Evolutionary conservation across 2,888 invertebrate species (phyloP).

Genomic region (Machimus atricapillus): DNA sequence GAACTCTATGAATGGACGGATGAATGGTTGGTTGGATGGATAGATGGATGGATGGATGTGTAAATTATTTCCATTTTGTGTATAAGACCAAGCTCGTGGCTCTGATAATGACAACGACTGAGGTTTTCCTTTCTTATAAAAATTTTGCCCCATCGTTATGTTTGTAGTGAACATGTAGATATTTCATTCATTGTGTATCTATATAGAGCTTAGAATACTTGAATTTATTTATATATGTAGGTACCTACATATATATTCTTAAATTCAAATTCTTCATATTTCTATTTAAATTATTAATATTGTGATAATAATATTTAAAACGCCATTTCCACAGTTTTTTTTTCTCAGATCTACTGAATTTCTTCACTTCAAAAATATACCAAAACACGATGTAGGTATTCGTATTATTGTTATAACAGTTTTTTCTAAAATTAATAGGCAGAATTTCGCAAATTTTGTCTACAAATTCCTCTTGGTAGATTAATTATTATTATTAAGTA

Average conservation of each 20-base stretch:
- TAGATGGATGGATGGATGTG: neutral
- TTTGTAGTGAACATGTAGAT: neutral
- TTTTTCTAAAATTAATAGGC: too few species aligned
- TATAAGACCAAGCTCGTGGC: neutral
- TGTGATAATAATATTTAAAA: too few species aligned
- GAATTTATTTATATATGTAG: too few species aligned
- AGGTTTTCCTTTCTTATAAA: neutral
- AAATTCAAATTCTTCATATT: too few species aligned
- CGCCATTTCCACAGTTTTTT: too few species aligned
- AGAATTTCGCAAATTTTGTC: neutral
- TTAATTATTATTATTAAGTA: neutral
- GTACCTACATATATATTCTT: too few species aligned
- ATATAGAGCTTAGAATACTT: neutral
- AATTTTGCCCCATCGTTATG: neutral
- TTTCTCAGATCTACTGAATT: too few species aligned
- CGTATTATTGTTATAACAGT: too few species aligned
- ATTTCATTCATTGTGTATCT: neutral
- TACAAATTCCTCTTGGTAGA: neutral
- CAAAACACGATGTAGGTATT: too few species aligned
- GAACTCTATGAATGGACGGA: neutral
- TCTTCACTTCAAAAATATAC: too few species aligned
- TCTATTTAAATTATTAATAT: too few species aligned
- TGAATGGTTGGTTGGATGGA: neutral
- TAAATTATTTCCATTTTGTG: neutral
- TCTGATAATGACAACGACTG: neutral